phyloP scores from a whole-genome alignment of 2,797 vertebrate genomes.

The Typhlichthys eigenmanni region DNA sequence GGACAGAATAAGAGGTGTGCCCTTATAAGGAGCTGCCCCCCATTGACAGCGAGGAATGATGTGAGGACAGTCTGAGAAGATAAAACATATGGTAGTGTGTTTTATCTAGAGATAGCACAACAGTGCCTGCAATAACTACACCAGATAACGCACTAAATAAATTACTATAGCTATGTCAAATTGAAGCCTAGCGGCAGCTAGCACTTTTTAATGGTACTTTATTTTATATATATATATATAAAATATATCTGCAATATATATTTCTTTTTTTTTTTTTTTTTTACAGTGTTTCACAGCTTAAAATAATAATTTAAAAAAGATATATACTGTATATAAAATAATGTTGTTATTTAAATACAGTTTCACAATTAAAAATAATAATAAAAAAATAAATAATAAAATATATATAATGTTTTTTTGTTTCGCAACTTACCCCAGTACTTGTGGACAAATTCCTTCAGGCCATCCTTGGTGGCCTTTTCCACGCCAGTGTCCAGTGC shows the following conservation, averaged over 20 bases:
- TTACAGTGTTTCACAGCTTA: constrained; percentile 53
- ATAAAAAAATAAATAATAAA: no score
- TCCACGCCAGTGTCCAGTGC: constrained; percentile 53
- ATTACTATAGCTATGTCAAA: no score
- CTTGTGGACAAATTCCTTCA: constrained; percentile 73
- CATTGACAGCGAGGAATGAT: constrained; percentile 88
- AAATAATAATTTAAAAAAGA: no score
- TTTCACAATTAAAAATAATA: no score
- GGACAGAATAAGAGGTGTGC: constrained; percentile 63
- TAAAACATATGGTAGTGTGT: background rate
- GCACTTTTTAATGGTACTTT: background rate
- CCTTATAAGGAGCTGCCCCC: constrained; percentile 74
- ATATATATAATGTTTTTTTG: no score
- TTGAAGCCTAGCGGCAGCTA: background rate
- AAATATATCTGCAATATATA: no score
- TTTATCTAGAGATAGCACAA: no score
- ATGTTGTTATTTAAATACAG: no score
- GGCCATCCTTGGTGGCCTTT: constrained; percentile 55
- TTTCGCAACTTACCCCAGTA: constrained; percentile 80
- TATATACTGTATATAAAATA: no score
- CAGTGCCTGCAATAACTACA: no score
- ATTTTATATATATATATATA: background rate
- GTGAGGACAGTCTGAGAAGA: constrained; percentile 82
- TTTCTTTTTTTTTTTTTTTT: background rate
- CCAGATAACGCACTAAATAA: no score